A percentile compares a stretch with the other conserved stretches of the same genome.
These are phyloP conservation scores for Amorpha juglandis DNA, from an alignment of 2,888 invertebrate genomes.

Conservation along the genomic window DNA sequence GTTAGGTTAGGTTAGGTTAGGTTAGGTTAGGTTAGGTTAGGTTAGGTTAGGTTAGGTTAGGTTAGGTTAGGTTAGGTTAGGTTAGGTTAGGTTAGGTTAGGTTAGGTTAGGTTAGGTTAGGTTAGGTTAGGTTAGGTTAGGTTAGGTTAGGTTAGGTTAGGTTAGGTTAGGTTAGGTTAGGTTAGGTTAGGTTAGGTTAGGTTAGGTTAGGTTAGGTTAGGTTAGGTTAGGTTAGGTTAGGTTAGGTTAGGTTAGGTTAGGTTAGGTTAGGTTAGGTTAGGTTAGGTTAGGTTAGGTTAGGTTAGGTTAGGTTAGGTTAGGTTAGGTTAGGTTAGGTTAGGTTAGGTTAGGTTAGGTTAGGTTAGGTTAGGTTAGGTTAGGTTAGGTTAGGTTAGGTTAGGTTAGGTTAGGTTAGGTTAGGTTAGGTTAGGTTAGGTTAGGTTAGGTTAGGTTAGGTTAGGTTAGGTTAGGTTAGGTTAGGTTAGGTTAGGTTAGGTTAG, in stretches of 20 bases:
- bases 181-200: constrained; percentile 37
- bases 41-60: constrained; percentile 35
- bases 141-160: constrained; percentile 36
- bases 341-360: constrained; percentile 31
- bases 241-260: constrained; percentile 38
- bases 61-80: constrained; percentile 36
- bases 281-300: constrained; percentile 35
- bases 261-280: constrained; percentile 37
- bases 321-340: constrained; percentile 30
- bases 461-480: constrained; percentile 29
- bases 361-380: constrained; percentile 30
- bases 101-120: constrained; percentile 39
- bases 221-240: constrained; percentile 35
- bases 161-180: constrained; percentile 37
- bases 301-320: constrained; percentile 35
- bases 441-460: constrained; percentile 29
- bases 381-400: constrained; percentile 31
- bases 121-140: constrained; percentile 40
- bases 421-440: constrained; percentile 32
- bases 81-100: constrained; percentile 40
- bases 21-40: constrained; percentile 33
- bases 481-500: constrained; percentile 28
- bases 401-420: constrained; percentile 36
- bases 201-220: constrained; percentile 37
- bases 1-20: constrained; percentile 36